Evolutionary conservation across 2,888 invertebrate genomes (phyloP).

Genomic region (Drosophila diplacantha): DNA sequence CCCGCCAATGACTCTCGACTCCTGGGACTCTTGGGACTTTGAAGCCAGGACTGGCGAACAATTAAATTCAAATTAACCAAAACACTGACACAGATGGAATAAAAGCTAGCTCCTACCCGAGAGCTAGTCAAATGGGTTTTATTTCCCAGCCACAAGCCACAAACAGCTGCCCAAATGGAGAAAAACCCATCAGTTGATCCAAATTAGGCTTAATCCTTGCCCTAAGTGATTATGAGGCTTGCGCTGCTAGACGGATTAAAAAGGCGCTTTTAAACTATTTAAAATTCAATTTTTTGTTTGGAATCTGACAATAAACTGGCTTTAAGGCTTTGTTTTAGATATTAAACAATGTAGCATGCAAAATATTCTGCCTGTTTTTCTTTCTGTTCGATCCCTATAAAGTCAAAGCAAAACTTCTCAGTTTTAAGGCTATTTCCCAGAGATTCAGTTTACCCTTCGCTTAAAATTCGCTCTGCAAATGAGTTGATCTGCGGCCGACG

Average conservation of each 20-base stretch:
- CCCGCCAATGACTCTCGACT: conserved; percentile 25
- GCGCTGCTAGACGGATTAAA: too few species aligned
- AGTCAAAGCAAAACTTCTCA: background rate
- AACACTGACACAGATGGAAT: conserved; percentile 47
- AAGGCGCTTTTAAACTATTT: too few species aligned
- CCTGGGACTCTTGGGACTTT: background rate
- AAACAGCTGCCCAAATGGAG: conserved; percentile 20
- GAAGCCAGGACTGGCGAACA: conserved; percentile 47
- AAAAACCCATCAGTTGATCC: conserved; percentile 8
- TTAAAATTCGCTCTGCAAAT: conserved; percentile 12
- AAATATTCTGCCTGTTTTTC: background rate
- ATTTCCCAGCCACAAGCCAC: conserved; percentile 22
- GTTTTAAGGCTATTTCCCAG: background rate
- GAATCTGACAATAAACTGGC: background rate
- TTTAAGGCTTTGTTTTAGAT: background rate
- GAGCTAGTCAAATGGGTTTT: conserved; percentile 32
- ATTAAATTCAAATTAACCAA: conserved; percentile 77
- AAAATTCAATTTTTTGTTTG: background rate
- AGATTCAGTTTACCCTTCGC: conserved; percentile 7
- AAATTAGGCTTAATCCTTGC: conserved; percentile 5
- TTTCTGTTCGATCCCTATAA: background rate
- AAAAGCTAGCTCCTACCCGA: conserved; percentile 15
- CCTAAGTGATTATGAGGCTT: conserved; percentile 1
- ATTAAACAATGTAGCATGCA: background rate
- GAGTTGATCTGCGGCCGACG: conserved; percentile 34